Evolutionary conservation across 2,888 invertebrate genomes (phyloP).

Genomic region (Drosophila limbata): DNA sequence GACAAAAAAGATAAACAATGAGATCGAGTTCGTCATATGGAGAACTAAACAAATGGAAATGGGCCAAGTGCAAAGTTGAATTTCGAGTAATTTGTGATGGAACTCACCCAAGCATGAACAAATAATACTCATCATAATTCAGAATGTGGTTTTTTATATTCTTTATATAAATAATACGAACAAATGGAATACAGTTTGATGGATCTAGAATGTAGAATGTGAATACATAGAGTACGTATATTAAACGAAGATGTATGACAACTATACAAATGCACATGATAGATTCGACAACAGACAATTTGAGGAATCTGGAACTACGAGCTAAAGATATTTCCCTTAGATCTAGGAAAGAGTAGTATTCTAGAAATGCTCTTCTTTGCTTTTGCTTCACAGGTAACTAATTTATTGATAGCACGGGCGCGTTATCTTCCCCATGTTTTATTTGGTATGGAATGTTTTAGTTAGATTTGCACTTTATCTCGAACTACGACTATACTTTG

Average conservation of each 20-base stretch:
- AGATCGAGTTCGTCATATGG: background rate
- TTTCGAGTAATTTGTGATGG: background rate
- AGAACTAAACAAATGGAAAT: background rate
- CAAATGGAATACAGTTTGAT: slow-evolving; percentile 10
- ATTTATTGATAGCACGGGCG: slow-evolving; percentile 13
- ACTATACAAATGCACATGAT: slow-evolving; percentile 49
- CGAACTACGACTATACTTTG: slow-evolving; percentile 65
- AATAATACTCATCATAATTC: slow-evolving; percentile 24
- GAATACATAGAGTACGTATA: slow-evolving; percentile 5
- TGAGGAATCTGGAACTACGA: slow-evolving; percentile 11
- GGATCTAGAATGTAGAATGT: slow-evolving; percentile 1
- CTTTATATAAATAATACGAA: slow-evolving; percentile 32
- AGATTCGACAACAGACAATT: slow-evolving; percentile 13
- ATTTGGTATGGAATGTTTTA: slow-evolving; percentile 60
- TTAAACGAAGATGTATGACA: slow-evolving; percentile 26
- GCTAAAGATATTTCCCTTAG: background rate
- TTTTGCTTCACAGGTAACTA: slow-evolving; percentile 12
- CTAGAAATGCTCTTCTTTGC: slow-evolving; percentile 1
- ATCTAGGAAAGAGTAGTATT: slow-evolving; percentile 19
- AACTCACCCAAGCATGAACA: slow-evolving; percentile 39
- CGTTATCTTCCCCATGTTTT: slow-evolving; percentile 3
- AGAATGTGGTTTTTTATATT: slow-evolving; percentile 7
- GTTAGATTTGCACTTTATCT: slow-evolving; percentile 17
- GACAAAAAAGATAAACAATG: background rate
- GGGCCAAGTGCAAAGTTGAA: background rate